Base-by-base conservation (phyloP, 1,140 invertebrate species). In the Ips typographus region DNA sequence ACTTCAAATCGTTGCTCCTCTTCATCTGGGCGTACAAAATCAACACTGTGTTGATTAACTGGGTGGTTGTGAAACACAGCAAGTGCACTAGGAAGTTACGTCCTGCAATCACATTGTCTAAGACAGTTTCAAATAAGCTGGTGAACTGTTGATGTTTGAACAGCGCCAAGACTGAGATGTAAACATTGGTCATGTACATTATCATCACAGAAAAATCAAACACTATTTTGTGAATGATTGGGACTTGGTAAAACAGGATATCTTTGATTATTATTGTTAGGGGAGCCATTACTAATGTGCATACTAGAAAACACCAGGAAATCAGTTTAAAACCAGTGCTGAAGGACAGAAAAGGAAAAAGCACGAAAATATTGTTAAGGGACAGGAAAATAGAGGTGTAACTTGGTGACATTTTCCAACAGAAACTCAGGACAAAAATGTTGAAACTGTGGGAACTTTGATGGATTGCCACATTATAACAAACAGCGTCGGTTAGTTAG, bases 201-300 rank as follows among this genome's bases (percentile, higher is more conserved):
- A 65, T 6, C 36, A 65, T 39, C 5, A 42, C 38, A 5, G 63
- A 65, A 3, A 55, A 55, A 43, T 65, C 63, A 40, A 51, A 65
- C 6, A 65, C 53, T n/a, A 53, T 40, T 22, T 40, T 55, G 37
- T 41, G 42, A 43, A 43, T 44, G 39, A 41, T 1, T 41, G 63
- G 40, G 3, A 56, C 41, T 6, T 42, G 43, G 37, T 36, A 8
- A 22, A 65, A 65, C 3, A 56, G n/a, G 7, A 5, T 2, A 39
- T 65, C 63, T 38, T 65, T 65, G 8, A 65, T 38, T 5, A 55
- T 5, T 5, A 65, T 56, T n/a, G 63, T 37, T 39, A 56, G 37
- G 37, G 63, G 65, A 3, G 2, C 47, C 38, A 65, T n/a, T 56
- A 65, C 40, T n/a, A 65, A 8, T 41, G 53, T 42, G 3, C 55